A percentile compares a stretch with the other conserved stretches of the same genome.
Evolutionary conservation across 1,140 invertebrate genomes (phyloP).

Genomic region (Sycophaga agraensis): DNA sequence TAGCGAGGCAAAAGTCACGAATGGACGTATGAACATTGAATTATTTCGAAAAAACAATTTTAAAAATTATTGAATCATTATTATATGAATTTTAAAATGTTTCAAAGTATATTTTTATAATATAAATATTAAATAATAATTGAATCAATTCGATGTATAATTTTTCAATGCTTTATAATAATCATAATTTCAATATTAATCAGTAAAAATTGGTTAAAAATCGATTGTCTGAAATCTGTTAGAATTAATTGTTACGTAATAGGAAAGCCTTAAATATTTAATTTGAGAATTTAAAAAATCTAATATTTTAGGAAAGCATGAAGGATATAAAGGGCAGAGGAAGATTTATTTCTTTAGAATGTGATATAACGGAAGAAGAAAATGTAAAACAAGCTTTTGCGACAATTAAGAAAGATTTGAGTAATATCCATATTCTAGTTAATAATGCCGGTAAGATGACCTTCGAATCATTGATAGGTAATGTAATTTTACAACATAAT

Average conservation of each 20-base stretch:
- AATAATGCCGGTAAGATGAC: conserved; percentile 65
- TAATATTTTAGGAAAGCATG: conserved; percentile 29
- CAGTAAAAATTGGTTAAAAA: too few species aligned
- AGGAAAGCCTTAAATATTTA: not conserved
- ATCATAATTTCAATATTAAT: too few species aligned
- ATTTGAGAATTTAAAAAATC: not conserved
- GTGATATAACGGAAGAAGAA: conserved; percentile 63
- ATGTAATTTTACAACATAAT: too few species aligned
- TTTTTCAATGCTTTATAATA: too few species aligned
- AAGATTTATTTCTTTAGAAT: conserved; percentile 51
- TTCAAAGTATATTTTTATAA: too few species aligned
- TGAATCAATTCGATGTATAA: too few species aligned
- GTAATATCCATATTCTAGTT: conserved; percentile 65
- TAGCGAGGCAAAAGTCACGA: not conserved
- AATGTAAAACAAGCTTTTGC: conserved; percentile 63
- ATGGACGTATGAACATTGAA: not conserved
- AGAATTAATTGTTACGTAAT: not conserved
- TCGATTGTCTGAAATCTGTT: too few species aligned
- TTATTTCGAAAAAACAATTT: too few species aligned
- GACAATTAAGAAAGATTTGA: conserved; percentile 60
- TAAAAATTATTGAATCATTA: too few species aligned
- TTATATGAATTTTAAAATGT: too few species aligned
- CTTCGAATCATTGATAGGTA: too few species aligned
- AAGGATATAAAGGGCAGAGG: conserved; percentile 35
- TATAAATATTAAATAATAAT: too few species aligned